Base-by-base conservation (phyloP, 2,113 vertebrate genomes). In the Antigone vipio region DNA sequence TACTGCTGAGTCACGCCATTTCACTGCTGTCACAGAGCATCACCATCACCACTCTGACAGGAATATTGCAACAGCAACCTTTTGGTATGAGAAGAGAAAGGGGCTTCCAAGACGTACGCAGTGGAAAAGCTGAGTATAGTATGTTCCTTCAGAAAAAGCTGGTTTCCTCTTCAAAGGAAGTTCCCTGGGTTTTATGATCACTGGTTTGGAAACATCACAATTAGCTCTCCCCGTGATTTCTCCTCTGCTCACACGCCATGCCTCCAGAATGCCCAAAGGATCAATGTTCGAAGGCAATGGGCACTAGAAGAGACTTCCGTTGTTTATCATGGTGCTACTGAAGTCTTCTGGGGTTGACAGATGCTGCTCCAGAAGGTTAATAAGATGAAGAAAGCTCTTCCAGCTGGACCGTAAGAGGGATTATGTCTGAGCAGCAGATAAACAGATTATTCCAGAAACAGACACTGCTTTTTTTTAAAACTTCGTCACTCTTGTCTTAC, bases 391-490 rank as follows among this genome's bases (percentile, higher is more conserved):
- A 92, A 94, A 97, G 97, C 88, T 97, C 98, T 96, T 97, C 97
- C 98, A 98, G 98, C 97, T 98, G 98, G 96, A 96, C 96, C 78
- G 19, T 98, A 98, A 99, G 98, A 97, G 96, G 98, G 99, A 99
- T 99, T 99, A 99, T 97, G 98, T 99, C 98, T 98, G 98, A 99
- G 98, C 94, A 98, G 97, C 96, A 98, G 98, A 98, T 99, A 99
- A 99, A 98, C 97, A 98, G 99, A 99, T 99, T 99, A 99, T 98
- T 98, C 98, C 98, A 95, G 97, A 98, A 98, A 98, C 97, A 95
- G 98, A 97, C 97, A 95, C 96, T 97, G 96, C 96, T 97, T 97
- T 88, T 45, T 79, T 89, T 94, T 89, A 97, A 97, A 97, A 98
- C 98, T 97, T 98, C 95, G 88, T 98, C 98, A 98, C 96, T 97